These are phyloP conservation scores for Phrynosoma blainvillii DNA, from an alignment of 2,113 vertebrate species.

Conservation along the genomic window DNA sequence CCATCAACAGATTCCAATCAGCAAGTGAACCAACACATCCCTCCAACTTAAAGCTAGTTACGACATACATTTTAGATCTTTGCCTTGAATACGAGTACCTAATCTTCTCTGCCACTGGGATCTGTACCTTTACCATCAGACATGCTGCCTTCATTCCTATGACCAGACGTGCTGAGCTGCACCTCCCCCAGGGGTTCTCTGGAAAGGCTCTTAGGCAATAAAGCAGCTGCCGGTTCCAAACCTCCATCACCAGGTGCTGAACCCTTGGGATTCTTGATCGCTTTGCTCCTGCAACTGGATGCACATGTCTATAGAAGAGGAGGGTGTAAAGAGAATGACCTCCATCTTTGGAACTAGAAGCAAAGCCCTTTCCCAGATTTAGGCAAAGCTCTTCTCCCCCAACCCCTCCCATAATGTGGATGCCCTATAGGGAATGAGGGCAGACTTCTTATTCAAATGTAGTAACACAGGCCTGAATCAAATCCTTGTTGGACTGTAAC, in stretches of 20 bases:
- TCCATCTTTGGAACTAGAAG: no score
- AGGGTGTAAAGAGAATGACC: no score
- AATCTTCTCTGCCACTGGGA: neutral
- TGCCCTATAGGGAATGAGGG: no score
- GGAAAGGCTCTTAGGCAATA: neutral
- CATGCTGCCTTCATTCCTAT: conserved; percentile 18
- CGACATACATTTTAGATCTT: neutral
- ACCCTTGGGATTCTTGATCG: conserved; percentile 10
- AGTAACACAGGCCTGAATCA: no score
- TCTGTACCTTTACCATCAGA: conserved; percentile 49
- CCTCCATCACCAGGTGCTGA: neutral
- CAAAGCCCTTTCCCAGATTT: no score
- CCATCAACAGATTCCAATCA: neutral
- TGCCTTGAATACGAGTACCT: neutral
- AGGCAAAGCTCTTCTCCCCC: no score
- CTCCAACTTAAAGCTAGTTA: neutral
- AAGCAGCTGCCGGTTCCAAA: neutral
- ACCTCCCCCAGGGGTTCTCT: conserved; percentile 63
- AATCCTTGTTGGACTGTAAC: no score
- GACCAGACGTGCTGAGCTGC: conserved; percentile 22
- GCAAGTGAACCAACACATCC: neutral
- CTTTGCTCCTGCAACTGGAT: conserved; percentile 19
- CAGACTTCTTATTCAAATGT: no score
- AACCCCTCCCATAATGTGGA: no score
- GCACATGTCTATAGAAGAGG: neutral